phyloP scores from a whole-genome alignment of 1,140 invertebrate species.

The Drosophila varians region DNA sequence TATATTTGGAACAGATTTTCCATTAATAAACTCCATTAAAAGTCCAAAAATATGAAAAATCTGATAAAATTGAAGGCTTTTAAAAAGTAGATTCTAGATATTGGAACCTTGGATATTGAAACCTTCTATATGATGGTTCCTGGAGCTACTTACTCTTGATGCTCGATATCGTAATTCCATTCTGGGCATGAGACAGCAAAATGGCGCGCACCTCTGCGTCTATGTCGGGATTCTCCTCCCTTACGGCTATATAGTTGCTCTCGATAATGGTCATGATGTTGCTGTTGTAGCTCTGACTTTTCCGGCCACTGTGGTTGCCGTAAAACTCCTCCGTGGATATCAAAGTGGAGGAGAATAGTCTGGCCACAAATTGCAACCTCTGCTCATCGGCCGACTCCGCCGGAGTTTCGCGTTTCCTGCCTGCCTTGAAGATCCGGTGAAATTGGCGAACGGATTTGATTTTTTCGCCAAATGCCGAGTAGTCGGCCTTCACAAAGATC shows the following conservation, averaged over 20 bases:
- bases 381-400: constrained; percentile 4
- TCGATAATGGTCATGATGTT: constrained; percentile 70
- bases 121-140: no score
- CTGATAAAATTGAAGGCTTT: no score
- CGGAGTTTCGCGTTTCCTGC: constrained; percentile 2
- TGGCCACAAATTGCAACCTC: constrained; percentile 54
- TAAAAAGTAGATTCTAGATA: no score
- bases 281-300: constrained; percentile 7
- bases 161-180: constrained; percentile 76
- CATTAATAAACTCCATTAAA: no score
- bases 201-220: constrained; percentile 75
- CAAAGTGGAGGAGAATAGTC: constrained; percentile 66
- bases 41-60: no score
- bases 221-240: constrained; percentile 74
- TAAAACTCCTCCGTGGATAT: constrained; percentile 34
- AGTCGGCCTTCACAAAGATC: constrained; percentile 47
- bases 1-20: no score
- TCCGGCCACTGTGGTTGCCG: neutral
- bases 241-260: constrained; percentile 54
- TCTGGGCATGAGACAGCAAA: constrained; percentile 72
- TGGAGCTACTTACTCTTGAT: constrained; percentile 64
- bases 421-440: constrained; percentile 39
- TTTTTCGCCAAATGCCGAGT: constrained; percentile 35
- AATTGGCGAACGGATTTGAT: constrained; percentile 45
- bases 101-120: no score